A percentile compares a stretch with the other conserved stretches of the same genome.
Evolutionary conservation across 2,888 invertebrate species (phyloP).

Genomic region (Tetanocera ferruginea): DNA sequence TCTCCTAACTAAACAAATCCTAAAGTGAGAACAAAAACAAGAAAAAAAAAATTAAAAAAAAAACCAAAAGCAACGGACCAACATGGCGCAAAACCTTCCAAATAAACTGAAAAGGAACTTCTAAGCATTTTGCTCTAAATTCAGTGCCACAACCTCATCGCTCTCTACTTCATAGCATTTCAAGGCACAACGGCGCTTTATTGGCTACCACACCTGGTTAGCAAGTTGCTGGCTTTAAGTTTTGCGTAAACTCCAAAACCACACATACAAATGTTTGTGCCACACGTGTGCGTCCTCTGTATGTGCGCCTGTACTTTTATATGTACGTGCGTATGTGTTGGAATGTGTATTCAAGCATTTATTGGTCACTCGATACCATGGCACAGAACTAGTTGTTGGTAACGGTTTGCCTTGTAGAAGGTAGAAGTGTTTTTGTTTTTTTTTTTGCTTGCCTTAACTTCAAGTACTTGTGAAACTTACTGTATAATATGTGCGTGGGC

Average conservation of each 20-base stretch:
- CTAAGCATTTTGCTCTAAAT: background rate
- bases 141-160: background rate
- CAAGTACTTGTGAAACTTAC: background rate
- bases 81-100: background rate
- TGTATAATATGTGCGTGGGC: conserved; percentile 1
- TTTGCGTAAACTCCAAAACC: conserved; percentile 36
- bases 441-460: background rate
- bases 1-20: conserved; percentile 19
- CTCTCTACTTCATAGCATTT: background rate
- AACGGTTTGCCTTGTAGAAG: background rate
- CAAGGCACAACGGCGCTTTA: background rate
- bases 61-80: background rate
- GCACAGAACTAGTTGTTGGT: background rate
- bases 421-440: background rate
- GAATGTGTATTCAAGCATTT: conserved; percentile 33
- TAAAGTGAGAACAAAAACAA: background rate
- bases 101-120: conserved; percentile 19
- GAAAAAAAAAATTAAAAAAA: background rate
- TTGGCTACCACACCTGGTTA: conserved; percentile 2
- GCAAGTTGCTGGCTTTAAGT: conserved; percentile 32
- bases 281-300: background rate
- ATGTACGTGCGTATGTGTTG: background rate
- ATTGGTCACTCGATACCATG: conserved; percentile 37
- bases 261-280: conserved; percentile 5
- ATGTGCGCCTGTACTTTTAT: background rate